phyloP scores from a whole-genome alignment of 2,797 vertebrate species.

The Philypnodon macrostomus region DNA sequence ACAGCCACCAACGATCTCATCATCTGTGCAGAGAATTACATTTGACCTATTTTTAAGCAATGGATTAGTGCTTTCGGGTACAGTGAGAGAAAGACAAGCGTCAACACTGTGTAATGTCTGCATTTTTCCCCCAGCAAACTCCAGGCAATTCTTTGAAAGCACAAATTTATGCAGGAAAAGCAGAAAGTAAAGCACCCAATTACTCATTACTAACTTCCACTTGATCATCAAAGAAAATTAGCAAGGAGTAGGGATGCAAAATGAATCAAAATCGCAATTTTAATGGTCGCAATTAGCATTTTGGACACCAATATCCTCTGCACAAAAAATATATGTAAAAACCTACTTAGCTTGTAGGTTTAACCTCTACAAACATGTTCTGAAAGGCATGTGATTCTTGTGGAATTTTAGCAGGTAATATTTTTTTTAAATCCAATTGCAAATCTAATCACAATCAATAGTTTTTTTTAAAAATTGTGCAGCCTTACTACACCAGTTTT shows the following conservation, averaged over 20 bases:
- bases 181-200: conserved; percentile 37
- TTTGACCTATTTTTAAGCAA: conserved; percentile 44
- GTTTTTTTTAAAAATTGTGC: no score
- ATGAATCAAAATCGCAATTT: no score
- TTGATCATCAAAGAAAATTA: conserved; percentile 39
- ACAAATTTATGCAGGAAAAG: conserved; percentile 42
- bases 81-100: conserved; percentile 47
- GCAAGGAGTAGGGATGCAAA: conserved; percentile 23
- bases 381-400: no score
- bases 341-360: no score
- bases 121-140: conserved; percentile 48
- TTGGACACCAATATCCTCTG: no score
- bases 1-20: conserved; percentile 17
- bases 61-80: conserved; percentile 30
- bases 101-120: conserved; percentile 54
- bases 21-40: background rate
- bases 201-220: conserved; percentile 29
- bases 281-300: no score
- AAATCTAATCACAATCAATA: no score
- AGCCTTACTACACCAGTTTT: no score
- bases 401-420: no score
- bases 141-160: conserved; percentile 67
- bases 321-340: no score
- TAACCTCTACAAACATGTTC: no score
- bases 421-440: no score